A percentile compares a stretch with the other conserved stretches of the same genome.
Evolutionary conservation across 2,888 invertebrate species (phyloP).

Genomic region (Mellilla xanthometata): DNA sequence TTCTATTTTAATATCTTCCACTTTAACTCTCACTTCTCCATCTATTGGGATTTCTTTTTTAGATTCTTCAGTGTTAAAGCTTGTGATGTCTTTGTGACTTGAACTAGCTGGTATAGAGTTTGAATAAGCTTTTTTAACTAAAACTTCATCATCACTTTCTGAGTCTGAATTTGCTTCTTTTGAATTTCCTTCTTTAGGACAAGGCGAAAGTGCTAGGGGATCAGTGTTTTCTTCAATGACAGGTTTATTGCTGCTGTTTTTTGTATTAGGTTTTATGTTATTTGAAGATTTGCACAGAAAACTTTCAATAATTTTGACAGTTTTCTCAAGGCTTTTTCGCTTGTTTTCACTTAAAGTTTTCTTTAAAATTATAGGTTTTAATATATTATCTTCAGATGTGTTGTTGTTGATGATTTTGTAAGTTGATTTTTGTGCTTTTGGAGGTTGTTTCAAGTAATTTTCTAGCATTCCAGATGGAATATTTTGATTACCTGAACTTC

Average conservation of each 20-base stretch:
- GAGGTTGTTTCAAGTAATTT: too few species aligned
- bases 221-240: neutral
- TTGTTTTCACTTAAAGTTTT: conserved; percentile 41
- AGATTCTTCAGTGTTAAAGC: neutral
- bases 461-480: too few species aligned
- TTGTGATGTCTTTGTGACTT: neutral
- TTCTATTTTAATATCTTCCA: conserved; percentile 45
- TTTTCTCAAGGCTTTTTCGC: conserved; percentile 62
- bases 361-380: conserved; percentile 24
- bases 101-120: neutral
- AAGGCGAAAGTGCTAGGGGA: conserved; percentile 10
- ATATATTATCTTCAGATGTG: conserved; percentile 27
- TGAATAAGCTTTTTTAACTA: neutral
- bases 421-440: neutral
- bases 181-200: neutral
- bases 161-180: neutral
- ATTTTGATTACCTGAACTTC: too few species aligned
- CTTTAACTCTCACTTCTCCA: conserved; percentile 15
- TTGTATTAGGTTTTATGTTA: conserved; percentile 27
- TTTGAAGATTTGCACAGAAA: conserved; percentile 39
- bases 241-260: too few species aligned
- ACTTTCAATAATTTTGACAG: conserved; percentile 63
- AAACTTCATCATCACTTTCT: conserved; percentile 10
- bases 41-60: conserved; percentile 18
- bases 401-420: conserved; percentile 2